These are phyloP conservation scores for Lysandra bellargus DNA, from an alignment of 2,888 invertebrate genomes.

Conservation along the genomic window DNA sequence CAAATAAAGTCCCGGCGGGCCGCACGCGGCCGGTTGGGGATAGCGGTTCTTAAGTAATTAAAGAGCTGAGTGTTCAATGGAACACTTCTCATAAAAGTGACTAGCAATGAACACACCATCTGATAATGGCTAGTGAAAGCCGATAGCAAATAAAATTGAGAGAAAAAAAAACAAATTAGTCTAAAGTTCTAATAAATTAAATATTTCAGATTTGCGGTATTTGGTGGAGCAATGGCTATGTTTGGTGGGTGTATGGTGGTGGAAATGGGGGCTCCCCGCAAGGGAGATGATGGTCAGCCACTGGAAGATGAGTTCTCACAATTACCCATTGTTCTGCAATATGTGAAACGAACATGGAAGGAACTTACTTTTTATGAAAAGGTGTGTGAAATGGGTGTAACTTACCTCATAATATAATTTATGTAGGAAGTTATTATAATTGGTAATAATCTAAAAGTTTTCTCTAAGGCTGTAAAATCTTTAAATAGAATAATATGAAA, in stretches of 20 bases:
- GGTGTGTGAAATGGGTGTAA: slow-evolving; percentile 51
- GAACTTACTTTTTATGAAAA: slow-evolving; percentile 87
- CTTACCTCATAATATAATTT: background rate
- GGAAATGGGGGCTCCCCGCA: slow-evolving; percentile 87
- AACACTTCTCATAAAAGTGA: too few species aligned
- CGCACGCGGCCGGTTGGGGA: too few species aligned
- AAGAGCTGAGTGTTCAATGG: too few species aligned
- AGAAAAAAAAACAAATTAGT: too few species aligned
- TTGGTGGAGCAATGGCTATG: slow-evolving; percentile 82
- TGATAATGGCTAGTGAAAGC: too few species aligned
- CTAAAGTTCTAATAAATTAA: background rate
- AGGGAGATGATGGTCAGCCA: slow-evolving; percentile 85
- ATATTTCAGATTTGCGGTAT: slow-evolving; percentile 74
- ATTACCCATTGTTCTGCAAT: slow-evolving; percentile 85
- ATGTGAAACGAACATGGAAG: slow-evolving; percentile 85
- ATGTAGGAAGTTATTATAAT: background rate
- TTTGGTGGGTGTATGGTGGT: slow-evolving; percentile 82
- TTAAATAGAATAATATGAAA: too few species aligned
- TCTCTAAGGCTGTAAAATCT: too few species aligned
- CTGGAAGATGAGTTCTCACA: slow-evolving; percentile 88
- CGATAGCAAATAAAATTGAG: too few species aligned
- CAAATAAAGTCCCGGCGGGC: too few species aligned
- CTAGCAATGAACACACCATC: too few species aligned
- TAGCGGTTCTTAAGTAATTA: too few species aligned
- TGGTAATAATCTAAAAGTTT: too few species aligned